phyloP scores from a whole-genome alignment of 2,797 vertebrate species.

The Hoplostethus mediterraneus region DNA sequence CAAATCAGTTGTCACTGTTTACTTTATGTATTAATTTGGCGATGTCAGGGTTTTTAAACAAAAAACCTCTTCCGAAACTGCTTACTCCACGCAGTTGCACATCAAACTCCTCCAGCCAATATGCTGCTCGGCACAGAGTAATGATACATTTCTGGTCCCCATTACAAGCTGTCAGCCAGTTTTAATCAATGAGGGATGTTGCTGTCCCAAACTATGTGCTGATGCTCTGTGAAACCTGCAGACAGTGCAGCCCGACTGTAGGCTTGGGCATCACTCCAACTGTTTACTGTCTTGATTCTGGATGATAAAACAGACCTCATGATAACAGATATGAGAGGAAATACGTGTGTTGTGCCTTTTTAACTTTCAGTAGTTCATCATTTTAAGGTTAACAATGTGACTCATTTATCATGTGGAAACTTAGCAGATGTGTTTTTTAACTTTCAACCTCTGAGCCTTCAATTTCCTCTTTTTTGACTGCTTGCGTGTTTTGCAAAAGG shows the following conservation, averaged over 20 bases:
- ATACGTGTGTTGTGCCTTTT: neutral
- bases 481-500: neutral
- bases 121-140: constrained; percentile 36
- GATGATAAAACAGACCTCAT: neutral
- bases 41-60: constrained; percentile 25
- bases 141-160: constrained; percentile 47
- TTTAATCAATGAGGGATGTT: constrained; percentile 60
- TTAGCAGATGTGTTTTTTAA: neutral
- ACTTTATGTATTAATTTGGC: constrained; percentile 10
- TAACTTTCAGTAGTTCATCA: neutral
- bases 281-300: constrained; percentile 29
- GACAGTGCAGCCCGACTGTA: constrained; percentile 43
- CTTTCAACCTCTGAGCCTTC: neutral
- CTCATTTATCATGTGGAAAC: constrained; percentile 3
- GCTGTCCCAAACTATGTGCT: constrained; percentile 46
- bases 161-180: constrained; percentile 60
- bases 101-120: constrained; percentile 32
- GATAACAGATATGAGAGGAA: neutral
- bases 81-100: constrained; percentile 34
- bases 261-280: constrained; percentile 44
- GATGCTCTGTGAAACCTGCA: constrained; percentile 60
- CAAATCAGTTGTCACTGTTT: constrained; percentile 6
- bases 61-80: constrained; percentile 21
- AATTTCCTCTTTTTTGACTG: neutral
- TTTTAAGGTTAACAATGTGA: neutral